Evolutionary conservation across 2,113 vertebrate species (phyloP), one percentile per base, ranked within the genome.

Genomic region (Stegostoma tigrinum): DNA sequence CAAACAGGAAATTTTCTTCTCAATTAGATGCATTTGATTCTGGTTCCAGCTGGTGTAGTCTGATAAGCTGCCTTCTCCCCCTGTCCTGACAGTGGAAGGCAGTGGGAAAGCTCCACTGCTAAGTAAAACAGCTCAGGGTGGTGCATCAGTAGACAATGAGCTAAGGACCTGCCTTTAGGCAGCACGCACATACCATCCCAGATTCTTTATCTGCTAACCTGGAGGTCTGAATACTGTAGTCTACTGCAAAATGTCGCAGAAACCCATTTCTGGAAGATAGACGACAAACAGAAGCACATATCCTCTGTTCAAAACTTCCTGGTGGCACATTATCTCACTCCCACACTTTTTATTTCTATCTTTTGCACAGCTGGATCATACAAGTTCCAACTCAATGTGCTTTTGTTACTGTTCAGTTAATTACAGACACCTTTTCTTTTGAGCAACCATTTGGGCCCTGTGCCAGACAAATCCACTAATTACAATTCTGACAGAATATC

Each of bases 381-480:
- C 61, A 66, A 64, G 17, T 66, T 66, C 55, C 17, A 67, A 93
- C 61, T 93, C 55, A 66, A 38, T 64, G 30, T n/a, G 55, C 55
- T 67, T 66, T 34, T 93, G 89, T 67, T 66, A 91, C 66, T 66
- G 61, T 67, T 66, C 61, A 66, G 89, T 67, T 67, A 93, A 93
- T 93, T 93, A 93, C 21, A 93, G n/a, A 93, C 89, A 66, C 61
- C n/a, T 23, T 83, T 83, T 83, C 19, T 45, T 30, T 30, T 52
- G 10, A 61, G 61, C 30, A 66, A 93, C 34, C 89, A 38, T 42
- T 66, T 93, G 61, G 89, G 89, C 89, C 61, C n/a, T 66, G 66
- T 93, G 89, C 89, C 89, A 93, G 17, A 5, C 66, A 75, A 23
- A 93, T 38, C 89, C 61, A 93, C 66, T 67, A 93, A 93, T 93